Evolutionary conservation across 2,113 vertebrate species (phyloP).

Genomic region (Pangasianodon hypophthalmus): DNA sequence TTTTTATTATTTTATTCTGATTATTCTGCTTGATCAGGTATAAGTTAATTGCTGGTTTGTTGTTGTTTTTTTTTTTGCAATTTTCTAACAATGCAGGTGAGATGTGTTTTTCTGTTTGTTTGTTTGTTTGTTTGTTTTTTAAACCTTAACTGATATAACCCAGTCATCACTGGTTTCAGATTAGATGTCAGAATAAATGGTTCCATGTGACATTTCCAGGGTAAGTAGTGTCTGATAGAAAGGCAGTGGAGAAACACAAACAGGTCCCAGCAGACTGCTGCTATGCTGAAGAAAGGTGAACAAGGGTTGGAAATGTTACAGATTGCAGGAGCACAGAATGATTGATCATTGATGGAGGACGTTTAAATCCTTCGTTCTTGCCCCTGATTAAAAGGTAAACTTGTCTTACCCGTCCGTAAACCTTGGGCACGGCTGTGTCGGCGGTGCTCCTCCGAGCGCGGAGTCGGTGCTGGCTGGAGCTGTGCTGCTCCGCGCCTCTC

Average conservation of each 20-base stretch:
- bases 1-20: no score
- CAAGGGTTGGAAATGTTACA: background rate
- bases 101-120: no score
- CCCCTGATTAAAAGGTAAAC: background rate
- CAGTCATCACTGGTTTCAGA: background rate
- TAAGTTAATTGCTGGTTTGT: background rate
- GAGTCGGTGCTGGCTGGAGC: constrained; percentile 49
- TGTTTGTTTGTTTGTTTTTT: background rate
- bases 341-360: background rate
- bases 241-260: background rate
- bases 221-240: background rate
- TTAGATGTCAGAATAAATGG: background rate
- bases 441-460: constrained; percentile 68
- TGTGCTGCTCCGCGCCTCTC: constrained; percentile 58
- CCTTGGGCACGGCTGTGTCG: constrained; percentile 69
- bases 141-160: background rate
- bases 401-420: constrained; percentile 76
- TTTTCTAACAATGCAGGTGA: background rate
- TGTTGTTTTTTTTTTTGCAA: background rate
- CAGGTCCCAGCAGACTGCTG: constrained; percentile 35
- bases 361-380: background rate
- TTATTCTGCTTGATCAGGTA: background rate
- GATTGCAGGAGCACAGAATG: background rate
- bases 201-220: background rate
- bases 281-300: constrained; percentile 12